Base-by-base conservation (phyloP, 2,797 vertebrate genomes). In the Sorex maritimensis region DNA sequence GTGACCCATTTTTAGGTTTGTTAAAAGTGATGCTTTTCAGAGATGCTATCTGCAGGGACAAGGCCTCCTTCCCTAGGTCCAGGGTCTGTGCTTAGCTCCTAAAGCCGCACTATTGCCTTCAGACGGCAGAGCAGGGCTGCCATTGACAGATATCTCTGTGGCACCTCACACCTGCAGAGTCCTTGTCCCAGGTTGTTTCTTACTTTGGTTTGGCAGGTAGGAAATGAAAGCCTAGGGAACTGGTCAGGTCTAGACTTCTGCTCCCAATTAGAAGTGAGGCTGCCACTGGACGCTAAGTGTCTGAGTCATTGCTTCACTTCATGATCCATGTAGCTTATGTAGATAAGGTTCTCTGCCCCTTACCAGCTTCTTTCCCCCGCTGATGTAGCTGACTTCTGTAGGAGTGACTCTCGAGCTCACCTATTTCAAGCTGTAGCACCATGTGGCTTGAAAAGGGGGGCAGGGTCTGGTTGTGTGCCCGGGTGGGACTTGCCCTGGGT, bases 101-200 rank as follows among this genome's bases (percentile, higher is more conserved):
- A 8, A 93, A 85, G 58, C 78, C 58, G 34, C 34, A 82, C 93
- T 73, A 72, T 0, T 28, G n/a, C 52, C 81, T 92, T 91, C 63
- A 7, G 93, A 92, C 92, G 92, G 92, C 61, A 72, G 90, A 91
- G 85, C 90, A 91, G 63, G 23, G 46, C 77, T 82, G 72, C 67
- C 81, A 14, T 7, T 61, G 69, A 1, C 84, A 92, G 95, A 88
- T 92, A 87, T 90, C 95, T 91, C 80, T 90, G 73, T 82, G 78
- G 71, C 72, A 81, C 28, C 88, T 95, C 69, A 78, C 34, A 87
- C 55, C 67, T 89, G 69, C 58, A 90, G 19, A 86, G 82, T 95
- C 86, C 34, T 77, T 95, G 91, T 67, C 86, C 34, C n/a, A 73
- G 92, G 85, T 94, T 90, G 15, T 91, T 92, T 88, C 81, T 86